Base-by-base conservation (phyloP, 53 echinoderm and acorn worm genomes). In the Mesocentrotus franciscanus region DNA sequence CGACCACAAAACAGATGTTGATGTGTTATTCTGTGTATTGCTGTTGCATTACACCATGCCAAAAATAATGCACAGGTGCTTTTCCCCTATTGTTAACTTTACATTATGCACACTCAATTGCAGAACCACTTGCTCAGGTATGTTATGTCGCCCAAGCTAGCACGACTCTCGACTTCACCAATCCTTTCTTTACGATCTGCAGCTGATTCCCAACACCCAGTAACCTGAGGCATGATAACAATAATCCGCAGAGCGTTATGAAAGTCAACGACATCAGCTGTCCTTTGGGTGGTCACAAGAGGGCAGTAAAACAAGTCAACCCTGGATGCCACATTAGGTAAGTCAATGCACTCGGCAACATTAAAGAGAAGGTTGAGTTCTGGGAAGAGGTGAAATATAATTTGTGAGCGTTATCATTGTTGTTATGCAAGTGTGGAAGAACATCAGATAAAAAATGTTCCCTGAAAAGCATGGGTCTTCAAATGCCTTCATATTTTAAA, bases 241-340 rank as follows among this genome's bases (percentile, higher is more conserved):
- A 57, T 87, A 58, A 56, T 87, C 87, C 58, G n/a, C n/a, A 14
- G 24, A 85, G n/a, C 56, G 34, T 87, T 87, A 57, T 27, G 58
- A 39, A 87, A 87, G 87, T 87, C 87, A 87, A 57, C 58, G 58
- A 87, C 87, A 87, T n/a, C 57, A 27, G n/a, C 58, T 87, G 10
- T 57, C 11, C 87, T n/a, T 14, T 57, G 59, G 1, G 4, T 4
- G 56, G 87, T 10, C 87, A 27, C 58, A n/a, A 87, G 87, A 87
- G 87, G 87, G 87, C 87, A 58, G 87, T 81, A 87, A 27, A 22
- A 87, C 56, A 8, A n/a, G n/a, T 13, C 26, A 16, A 58, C 87
- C 59, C 58, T 87, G 57, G 58, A 87, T 87, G 58, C 24, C 87
- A 87, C 87, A 87, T 87, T 87, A 27, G 87, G 87, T 15, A 58